phyloP scores from a whole-genome alignment of 2,888 invertebrate species.

The Nomada ruficornis region DNA sequence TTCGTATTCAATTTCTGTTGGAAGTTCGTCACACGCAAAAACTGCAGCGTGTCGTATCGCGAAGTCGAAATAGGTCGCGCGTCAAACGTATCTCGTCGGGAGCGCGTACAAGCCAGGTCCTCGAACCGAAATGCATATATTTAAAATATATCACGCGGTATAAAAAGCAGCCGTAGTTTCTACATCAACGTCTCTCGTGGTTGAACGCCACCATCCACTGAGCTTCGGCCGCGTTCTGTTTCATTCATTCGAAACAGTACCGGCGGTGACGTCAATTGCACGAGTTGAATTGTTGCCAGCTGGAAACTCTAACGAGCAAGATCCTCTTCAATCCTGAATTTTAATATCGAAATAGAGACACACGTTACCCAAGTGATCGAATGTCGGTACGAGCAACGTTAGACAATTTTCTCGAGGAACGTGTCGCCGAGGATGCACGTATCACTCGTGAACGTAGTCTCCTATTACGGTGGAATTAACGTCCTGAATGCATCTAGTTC shows the following conservation, averaged over 20 bases:
- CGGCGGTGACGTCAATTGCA: conserved; percentile 39
- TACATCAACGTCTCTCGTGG: neutral
- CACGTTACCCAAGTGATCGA: no score
- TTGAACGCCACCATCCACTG: conserved; percentile 14
- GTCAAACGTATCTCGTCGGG: conserved; percentile 22
- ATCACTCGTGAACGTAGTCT: conserved; percentile 19
- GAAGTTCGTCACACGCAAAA: conserved; percentile 29
- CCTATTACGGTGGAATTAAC: conserved; percentile 33
- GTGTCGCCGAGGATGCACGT: neutral
- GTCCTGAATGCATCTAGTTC: conserved; percentile 33
- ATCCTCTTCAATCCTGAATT: conserved; percentile 3
- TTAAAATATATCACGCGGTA: conserved; percentile 30
- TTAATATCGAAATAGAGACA: neutral
- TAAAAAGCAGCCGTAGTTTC: conserved; percentile 17
- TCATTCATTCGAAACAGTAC: conserved; percentile 48
- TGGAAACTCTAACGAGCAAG: neutral
- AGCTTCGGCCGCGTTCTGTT: conserved; percentile 26
- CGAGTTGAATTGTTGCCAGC: conserved; percentile 16
- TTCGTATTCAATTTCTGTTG: conserved; percentile 7
- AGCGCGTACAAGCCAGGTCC: conserved; percentile 1
- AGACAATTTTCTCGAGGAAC: neutral
- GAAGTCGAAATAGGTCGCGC: conserved; percentile 29
- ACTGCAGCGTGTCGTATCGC: conserved; percentile 21
- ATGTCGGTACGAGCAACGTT: neutral
- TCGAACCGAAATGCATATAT: conserved; percentile 26